Evolutionary conservation across 2,113 vertebrate genomes (phyloP), one percentile per base, ranked within the genome.

Genomic region (Illadopsis cleaveri): DNA sequence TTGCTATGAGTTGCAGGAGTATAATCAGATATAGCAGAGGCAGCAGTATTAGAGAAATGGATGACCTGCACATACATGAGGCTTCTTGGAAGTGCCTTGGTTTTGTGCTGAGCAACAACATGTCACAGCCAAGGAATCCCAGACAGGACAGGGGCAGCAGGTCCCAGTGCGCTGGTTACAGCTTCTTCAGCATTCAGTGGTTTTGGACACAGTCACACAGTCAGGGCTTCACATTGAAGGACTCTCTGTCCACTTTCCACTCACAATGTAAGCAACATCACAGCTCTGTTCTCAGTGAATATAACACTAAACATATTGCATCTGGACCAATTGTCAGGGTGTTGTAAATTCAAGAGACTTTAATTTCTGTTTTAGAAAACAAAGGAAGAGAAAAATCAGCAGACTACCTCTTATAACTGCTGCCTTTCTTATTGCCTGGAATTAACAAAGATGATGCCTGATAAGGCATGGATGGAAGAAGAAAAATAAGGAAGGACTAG

Each of bases 141-240:
- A 77, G 40, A 28, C 35, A 40, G 2, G 35, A 42, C 21, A 83
- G 66, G 10, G 11, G 17, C 53, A 77, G 90, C 40, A 72, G 68
- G 45, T 19, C 56, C 62, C 54, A 42, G 35, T 1, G 2, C 0
- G 0, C 4, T 35, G 37, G 53, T 56, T 47, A 73, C 61, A 69
- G 33, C 20, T 79, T 61, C 37, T 33, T 53, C 69, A 79, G 50
- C 2, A 0, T 47, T 54, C 65, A 14, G 35, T 38, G 24, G 24
- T 44, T 93, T 42, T 18, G 54, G 81, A 81, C 40, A 60, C 23
- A 18, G 69, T 35, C 47, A 84, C 70, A 45, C 44, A 57, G 40
- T 31, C 40, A 71, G 53, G 72, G 15, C n/a, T 92, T 51, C 47
- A 15, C 0, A 0, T 5, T 5, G 30, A 88, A 90, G 14, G 25